Percentiles rank a stretch among this genome's conserved stretches.
Evolutionary conservation across 2,113 vertebrate genomes (phyloP).

Genomic region (Hippocampus abdominalis): DNA sequence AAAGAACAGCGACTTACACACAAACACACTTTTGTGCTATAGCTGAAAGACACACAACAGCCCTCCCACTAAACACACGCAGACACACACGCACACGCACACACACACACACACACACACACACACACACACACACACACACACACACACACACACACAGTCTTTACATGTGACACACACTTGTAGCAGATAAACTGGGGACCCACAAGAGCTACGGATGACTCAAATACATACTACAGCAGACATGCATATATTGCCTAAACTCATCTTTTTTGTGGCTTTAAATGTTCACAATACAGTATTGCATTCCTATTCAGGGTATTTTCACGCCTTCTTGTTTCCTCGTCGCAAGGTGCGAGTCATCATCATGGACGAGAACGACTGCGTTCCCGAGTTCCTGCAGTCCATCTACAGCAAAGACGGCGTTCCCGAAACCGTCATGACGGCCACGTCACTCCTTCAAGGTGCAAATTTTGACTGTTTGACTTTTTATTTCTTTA

Average conservation of each 20-base stretch:
- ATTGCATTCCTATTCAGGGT: too few relatives aligned
- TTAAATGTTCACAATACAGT: too few relatives aligned
- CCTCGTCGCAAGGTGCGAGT: slow-evolving; percentile 72
- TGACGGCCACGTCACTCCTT: slow-evolving; percentile 81
- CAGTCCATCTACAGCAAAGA: slow-evolving; percentile 85
- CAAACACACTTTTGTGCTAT: too few relatives aligned
- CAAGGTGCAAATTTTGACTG: slow-evolving; percentile 70
- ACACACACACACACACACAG: not conserved
- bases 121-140: not conserved
- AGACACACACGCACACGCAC: not conserved
- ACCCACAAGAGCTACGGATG: too few relatives aligned
- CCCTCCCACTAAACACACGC: not conserved
- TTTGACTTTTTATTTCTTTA: too few relatives aligned
- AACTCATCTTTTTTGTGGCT: too few relatives aligned
- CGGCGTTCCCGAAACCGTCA: slow-evolving; percentile 81
- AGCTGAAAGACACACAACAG: too few relatives aligned
- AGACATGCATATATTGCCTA: too few relatives aligned
- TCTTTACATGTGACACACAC: not conserved
- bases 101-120: not conserved
- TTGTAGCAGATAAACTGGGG: too few relatives aligned
- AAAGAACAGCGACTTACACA: too few relatives aligned
- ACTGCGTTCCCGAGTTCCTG: slow-evolving; percentile 83
- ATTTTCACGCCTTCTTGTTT: not conserved
- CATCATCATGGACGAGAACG: slow-evolving; percentile 82
- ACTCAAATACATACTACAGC: too few relatives aligned